Percentiles rank a stretch among this genome's conserved stretches.
These are phyloP conservation scores for Phylloscopus collybita DNA, from an alignment of 2,797 vertebrate species.

Conservation along the genomic window DNA sequence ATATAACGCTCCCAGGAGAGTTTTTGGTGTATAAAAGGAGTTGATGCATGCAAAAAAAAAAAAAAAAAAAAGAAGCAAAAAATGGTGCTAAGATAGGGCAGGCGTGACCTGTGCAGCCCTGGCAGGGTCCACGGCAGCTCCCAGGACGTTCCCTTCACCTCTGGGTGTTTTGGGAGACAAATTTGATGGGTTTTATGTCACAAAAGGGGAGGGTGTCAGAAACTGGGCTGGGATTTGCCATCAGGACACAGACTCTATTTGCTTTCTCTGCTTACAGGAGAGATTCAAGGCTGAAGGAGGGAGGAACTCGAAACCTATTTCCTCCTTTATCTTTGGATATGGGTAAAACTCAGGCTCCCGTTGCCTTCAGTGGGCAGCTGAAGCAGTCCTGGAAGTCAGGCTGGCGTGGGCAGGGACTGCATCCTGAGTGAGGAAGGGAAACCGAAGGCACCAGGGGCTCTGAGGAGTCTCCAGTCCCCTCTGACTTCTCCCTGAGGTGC, in stretches of 20 bases:
- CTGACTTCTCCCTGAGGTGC: neutral
- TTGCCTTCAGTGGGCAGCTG: neutral
- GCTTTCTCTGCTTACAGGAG: neutral
- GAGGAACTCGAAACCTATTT: neutral
- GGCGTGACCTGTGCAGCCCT: neutral
- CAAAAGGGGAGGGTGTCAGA: neutral
- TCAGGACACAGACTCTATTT: neutral
- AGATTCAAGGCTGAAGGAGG: neutral
- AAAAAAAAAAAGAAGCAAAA: neutral
- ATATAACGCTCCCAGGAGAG: neutral
- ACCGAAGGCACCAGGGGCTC: fast-evolving
- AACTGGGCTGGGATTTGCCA: neutral
- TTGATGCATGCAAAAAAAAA: neutral
- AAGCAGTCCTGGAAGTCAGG: neutral
- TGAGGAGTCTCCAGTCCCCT: neutral
- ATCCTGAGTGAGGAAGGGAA: neutral
- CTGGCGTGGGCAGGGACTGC: neutral
- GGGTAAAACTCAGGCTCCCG: neutral
- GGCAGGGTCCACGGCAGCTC: neutral
- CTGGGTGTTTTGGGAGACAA: neutral
- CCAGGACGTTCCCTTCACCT: fast-evolving
- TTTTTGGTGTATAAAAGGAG: neutral
- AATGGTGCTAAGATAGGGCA: neutral
- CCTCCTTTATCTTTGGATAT: neutral
- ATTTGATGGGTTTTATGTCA: neutral